A percentile compares a stretch with the other conserved stretches of the same genome.
Evolutionary conservation across 2,797 vertebrate genomes (phyloP).

Genomic region (Champsocephalus gunnari): DNA sequence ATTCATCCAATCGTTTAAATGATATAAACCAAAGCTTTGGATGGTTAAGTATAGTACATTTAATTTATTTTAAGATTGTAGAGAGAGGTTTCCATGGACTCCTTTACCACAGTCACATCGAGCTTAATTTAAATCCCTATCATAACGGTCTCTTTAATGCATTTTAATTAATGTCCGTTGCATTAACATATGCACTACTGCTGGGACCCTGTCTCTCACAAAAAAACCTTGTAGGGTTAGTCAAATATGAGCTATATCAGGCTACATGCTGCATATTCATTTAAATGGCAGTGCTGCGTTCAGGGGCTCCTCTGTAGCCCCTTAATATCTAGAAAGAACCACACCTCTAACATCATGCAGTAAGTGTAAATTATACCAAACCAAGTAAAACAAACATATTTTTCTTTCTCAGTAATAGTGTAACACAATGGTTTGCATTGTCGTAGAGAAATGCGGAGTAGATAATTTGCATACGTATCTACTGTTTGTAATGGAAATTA

Average conservation of each 20-base stretch:
- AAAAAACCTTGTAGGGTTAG: too few species aligned
- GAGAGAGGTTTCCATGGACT: not conserved
- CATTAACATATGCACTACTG: not conserved
- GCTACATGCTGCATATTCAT: too few species aligned
- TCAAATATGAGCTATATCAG: not conserved
- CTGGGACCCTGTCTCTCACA: not conserved
- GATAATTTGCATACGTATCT: not conserved
- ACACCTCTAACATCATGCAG: too few species aligned
- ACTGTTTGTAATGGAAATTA: not conserved
- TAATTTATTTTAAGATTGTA: not conserved
- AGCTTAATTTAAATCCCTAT: constrained; percentile 27
- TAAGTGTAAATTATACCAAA: not conserved
- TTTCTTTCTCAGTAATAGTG: not conserved
- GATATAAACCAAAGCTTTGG: not conserved
- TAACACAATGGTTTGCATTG: not conserved
- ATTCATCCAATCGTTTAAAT: not conserved
- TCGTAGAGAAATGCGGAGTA: not conserved
- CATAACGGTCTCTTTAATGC: not conserved
- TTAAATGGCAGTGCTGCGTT: constrained; percentile 37
- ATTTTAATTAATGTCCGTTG: not conserved
- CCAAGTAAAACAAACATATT: not conserved
- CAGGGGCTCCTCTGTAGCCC: not conserved
- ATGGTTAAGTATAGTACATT: not conserved
- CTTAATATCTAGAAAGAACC: rapidly evolving
- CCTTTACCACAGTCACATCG: not conserved